These are phyloP conservation scores for Crotalus viridis DNA, from an alignment of 2,113 vertebrate genomes.

Conservation along the genomic window DNA sequence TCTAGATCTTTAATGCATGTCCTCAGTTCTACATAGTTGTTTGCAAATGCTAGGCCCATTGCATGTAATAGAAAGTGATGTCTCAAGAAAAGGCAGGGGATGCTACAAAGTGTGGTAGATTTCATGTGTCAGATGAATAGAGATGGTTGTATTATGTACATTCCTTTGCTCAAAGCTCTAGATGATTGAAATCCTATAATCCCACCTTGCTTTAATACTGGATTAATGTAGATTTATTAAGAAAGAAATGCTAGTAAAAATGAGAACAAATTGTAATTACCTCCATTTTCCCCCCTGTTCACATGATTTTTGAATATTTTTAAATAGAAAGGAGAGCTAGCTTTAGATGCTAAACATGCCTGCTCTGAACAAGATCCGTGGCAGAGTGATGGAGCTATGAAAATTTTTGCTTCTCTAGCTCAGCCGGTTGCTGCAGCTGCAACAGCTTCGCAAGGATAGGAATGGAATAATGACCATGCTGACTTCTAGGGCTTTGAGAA, in stretches of 20 bases:
- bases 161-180: conserved; percentile 69
- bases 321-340: conserved; percentile 49
- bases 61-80: conserved; percentile 37
- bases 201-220: conserved; percentile 74
- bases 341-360: background rate
- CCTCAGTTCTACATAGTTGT: conserved; percentile 7
- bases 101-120: conserved; percentile 39
- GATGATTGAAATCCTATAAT: conserved; percentile 78
- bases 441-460: background rate
- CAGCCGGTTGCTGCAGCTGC: background rate
- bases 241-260: conserved; percentile 75
- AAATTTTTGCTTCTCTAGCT: background rate
- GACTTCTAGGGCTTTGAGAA: background rate
- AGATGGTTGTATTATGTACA: conserved; percentile 67
- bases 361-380: conserved; percentile 11
- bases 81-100: background rate
- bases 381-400: background rate
- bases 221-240: conserved; percentile 80
- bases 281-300: conserved; percentile 60
- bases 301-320: conserved; percentile 60
- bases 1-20: background rate
- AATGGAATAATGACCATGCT: conserved; percentile 11
- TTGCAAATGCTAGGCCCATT: background rate
- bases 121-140: conserved; percentile 69
- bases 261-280: conserved; percentile 77